A percentile compares a stretch with the other conserved stretches of the same genome.
Conservation (phyloP, 2,888 invertebrate genomes). For the Andrena hattorfiana region DNA sequence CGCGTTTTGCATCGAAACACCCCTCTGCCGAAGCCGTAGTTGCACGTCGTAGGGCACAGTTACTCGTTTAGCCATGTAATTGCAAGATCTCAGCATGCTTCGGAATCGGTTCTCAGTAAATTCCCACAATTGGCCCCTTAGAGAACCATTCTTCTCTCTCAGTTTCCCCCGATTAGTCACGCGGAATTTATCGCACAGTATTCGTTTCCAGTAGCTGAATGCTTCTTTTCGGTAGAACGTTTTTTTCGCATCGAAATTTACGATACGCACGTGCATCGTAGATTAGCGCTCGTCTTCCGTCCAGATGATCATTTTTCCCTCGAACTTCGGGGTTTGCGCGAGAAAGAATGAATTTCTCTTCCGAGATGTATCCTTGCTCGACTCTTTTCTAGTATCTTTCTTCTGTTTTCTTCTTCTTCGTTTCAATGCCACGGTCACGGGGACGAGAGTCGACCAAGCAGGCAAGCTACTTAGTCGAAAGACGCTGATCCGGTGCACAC, state of each 20-base stretch:
- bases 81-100: constrained; percentile 11
- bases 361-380: constrained; percentile 29
- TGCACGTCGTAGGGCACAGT: constrained; percentile 32
- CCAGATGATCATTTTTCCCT: not conserved
- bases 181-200: not conserved
- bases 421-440: constrained; percentile 8
- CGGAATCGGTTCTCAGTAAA: not conserved
- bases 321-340: not conserved
- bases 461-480: constrained; percentile 1
- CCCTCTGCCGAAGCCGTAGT: not conserved
- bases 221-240: not conserved
- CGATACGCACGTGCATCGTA: constrained; percentile 27
- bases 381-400: not conserved
- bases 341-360: constrained; percentile 12
- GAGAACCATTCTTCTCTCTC: not conserved
- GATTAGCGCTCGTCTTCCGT: constrained; percentile 16
- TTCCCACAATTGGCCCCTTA: not conserved
- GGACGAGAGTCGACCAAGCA: constrained; percentile 15
- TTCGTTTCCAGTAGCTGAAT: not conserved
- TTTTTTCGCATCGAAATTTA: not conserved
- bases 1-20: constrained; percentile 9
- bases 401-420: not conserved
- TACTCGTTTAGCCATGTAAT: not conserved
- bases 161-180: not conserved
- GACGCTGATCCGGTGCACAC: constrained; percentile 49